These are phyloP conservation scores for Pogoniulus pusillus DNA, from an alignment of 2,797 vertebrate species.

Conservation along the genomic window DNA sequence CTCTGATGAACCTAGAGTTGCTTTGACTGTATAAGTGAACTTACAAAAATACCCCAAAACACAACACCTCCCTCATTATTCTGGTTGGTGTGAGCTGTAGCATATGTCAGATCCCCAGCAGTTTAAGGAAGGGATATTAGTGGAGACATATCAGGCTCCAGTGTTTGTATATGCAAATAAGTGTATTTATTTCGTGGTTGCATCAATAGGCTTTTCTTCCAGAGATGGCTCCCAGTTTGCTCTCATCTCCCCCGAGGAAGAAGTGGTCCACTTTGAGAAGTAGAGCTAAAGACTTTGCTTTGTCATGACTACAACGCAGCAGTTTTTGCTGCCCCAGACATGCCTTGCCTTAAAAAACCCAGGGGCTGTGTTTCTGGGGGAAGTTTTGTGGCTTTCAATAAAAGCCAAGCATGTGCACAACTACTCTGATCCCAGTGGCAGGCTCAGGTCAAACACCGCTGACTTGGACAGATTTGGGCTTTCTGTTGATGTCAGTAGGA, in stretches of 20 bases:
- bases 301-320: neutral
- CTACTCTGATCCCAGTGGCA: neutral
- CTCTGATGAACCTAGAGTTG: conserved; percentile 16
- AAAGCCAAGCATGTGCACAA: neutral
- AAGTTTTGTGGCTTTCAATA: neutral
- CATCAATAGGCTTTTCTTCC: neutral
- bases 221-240: neutral
- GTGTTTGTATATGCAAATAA: conserved; percentile 28
- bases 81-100: conserved; percentile 42
- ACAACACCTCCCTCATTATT: conserved; percentile 46
- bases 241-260: neutral
- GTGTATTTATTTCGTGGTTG: conserved; percentile 33
- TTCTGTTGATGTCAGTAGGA: neutral
- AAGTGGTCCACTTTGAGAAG: neutral
- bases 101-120: conserved; percentile 19
- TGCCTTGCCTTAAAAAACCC: neutral
- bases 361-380: neutral
- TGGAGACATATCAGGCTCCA: neutral
- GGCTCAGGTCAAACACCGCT: neutral
- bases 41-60: conserved; percentile 31
- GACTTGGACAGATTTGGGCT: neutral
- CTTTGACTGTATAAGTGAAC: conserved; percentile 19
- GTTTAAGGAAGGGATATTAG: conserved; percentile 34
- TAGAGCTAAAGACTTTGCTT: conserved; percentile 7
- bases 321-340: neutral